Conservation (phyloP, 1,140 invertebrate genomes). For the Atta texana region DNA sequence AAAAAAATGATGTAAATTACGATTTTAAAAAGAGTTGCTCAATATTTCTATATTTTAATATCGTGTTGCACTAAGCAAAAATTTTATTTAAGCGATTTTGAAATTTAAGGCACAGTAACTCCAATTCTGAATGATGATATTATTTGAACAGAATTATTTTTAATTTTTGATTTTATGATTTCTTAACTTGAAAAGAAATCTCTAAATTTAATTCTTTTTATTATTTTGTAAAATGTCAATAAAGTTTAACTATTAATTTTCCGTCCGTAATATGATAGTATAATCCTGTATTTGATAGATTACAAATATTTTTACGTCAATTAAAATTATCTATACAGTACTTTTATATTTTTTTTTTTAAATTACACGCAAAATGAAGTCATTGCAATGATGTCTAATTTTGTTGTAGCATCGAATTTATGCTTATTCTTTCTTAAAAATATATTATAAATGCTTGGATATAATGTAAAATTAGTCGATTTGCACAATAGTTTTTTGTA, state of each 20-base stretch:
- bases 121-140: too few relatives aligned
- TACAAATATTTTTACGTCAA: too few relatives aligned
- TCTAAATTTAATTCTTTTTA: too few relatives aligned
- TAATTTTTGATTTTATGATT: too few relatives aligned
- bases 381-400: neutral
- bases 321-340: neutral
- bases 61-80: neutral
- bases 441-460: neutral
- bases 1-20: too few relatives aligned
- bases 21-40: too few relatives aligned
- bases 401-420: neutral
- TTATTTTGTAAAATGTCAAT: too few relatives aligned
- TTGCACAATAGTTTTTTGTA: neutral
- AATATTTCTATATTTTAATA: neutral
- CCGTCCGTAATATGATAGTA: too few relatives aligned
- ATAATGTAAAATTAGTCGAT: slow-evolving; percentile 6
- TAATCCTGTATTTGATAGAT: too few relatives aligned
- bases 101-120: neutral
- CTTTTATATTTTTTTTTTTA: neutral
- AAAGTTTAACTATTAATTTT: too few relatives aligned
- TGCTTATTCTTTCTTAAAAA: neutral
- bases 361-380: neutral
- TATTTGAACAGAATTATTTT: too few relatives aligned
- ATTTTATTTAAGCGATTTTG: neutral
- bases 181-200: too few relatives aligned